Evolutionary conservation across 2,113 vertebrate genomes (phyloP).

Genomic region (Mustelus asterias): DNA sequence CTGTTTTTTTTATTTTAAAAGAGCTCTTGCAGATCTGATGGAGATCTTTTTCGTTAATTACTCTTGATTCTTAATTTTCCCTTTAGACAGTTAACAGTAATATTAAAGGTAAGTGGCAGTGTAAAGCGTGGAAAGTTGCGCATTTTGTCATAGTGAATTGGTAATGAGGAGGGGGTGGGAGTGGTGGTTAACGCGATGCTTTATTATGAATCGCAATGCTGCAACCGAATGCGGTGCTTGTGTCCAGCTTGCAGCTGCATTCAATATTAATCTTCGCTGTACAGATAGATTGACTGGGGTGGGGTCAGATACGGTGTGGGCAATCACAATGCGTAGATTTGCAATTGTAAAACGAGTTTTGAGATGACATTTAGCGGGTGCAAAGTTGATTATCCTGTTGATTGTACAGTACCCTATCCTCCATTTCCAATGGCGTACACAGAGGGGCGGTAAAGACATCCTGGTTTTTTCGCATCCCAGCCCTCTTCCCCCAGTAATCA

Average conservation of each 20-base stretch:
- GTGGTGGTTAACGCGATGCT: conserved; percentile 28
- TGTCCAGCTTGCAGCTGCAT: conserved; percentile 6
- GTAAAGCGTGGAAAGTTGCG: background rate
- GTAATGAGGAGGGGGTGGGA: background rate
- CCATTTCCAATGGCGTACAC: conserved; percentile 35
- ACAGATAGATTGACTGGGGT: background rate
- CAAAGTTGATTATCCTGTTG: background rate
- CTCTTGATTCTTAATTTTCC: background rate
- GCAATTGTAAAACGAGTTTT: background rate
- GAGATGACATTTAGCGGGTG: background rate
- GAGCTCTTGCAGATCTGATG: background rate
- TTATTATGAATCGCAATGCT: conserved; percentile 34
- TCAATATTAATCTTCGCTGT: background rate
- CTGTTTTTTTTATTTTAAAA: background rate
- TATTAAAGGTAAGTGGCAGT: background rate
- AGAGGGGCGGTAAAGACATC: conserved; percentile 34
- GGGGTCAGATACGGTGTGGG: background rate
- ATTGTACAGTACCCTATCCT: background rate
- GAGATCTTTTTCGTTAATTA: background rate
- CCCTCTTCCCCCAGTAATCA: background rate
- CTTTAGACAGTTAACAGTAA: background rate
- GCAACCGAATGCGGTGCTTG: conserved; percentile 24
- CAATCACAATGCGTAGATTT: background rate
- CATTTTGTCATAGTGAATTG: conserved; percentile 28
- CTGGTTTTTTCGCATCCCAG: background rate